A percentile compares a stretch with the other conserved stretches of the same genome.
phyloP scores from a whole-genome alignment of 92 coral and sea anemone genomes.

The Umimayanthus kanabou region DNA sequence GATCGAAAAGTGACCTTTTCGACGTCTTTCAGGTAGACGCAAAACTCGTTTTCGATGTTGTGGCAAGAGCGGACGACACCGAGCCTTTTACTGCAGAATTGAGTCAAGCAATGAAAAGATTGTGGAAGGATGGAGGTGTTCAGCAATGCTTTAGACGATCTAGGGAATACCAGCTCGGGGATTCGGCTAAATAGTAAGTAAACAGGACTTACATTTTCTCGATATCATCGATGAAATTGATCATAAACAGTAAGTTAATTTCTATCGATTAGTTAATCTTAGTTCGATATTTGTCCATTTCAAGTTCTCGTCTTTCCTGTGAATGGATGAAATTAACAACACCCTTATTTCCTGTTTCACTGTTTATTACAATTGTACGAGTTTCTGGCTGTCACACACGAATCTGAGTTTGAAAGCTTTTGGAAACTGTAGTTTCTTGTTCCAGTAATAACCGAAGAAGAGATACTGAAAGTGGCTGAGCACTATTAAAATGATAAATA shows the following conservation, averaged over 20 bases:
- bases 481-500: neutral
- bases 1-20: constrained; percentile 24
- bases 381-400: constrained; percentile 6
- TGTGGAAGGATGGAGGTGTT: constrained; percentile 94
- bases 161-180: constrained; percentile 94
- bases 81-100: constrained; percentile 94
- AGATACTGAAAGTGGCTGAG: neutral
- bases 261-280: constrained; percentile 42
- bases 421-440: constrained; percentile 2
- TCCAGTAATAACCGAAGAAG: neutral
- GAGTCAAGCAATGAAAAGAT: constrained; percentile 85
- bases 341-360: constrained; percentile 47
- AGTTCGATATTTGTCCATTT: constrained; percentile 39
- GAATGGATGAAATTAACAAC: constrained; percentile 41
- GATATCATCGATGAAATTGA: constrained; percentile 29
- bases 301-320: constrained; percentile 36
- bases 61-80: constrained; percentile 97
- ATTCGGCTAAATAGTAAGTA: constrained; percentile 99
- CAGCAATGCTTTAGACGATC: constrained; percentile 89
- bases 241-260: constrained; percentile 41
- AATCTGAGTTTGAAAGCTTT: neutral
- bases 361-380: constrained; percentile 34
- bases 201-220: constrained; percentile 5
- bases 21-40: constrained; percentile 83
- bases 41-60: constrained; percentile 96